Percentiles rank a stretch among this genome's conserved stretches.
Conservation (phyloP, 2,888 invertebrate genomes). For the Eristalis intricaria region DNA sequence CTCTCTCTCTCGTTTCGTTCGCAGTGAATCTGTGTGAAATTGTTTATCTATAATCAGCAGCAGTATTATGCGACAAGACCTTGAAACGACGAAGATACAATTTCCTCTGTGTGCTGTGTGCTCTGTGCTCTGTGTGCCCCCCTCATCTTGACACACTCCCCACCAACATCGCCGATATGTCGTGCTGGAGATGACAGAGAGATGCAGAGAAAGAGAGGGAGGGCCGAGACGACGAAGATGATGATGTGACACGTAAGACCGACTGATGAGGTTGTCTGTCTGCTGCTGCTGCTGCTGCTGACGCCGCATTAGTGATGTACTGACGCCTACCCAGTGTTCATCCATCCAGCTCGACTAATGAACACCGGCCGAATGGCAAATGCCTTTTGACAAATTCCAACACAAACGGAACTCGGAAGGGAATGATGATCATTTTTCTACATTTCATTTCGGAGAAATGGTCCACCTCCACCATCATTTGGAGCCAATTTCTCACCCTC, state of each 20-base stretch:
- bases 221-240: neutral
- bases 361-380: constrained; percentile 52
- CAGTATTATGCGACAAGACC: constrained; percentile 68
- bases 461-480: neutral
- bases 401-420: constrained; percentile 42
- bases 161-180: neutral
- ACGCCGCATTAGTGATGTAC: constrained; percentile 29
- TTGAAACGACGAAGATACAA: constrained; percentile 60
- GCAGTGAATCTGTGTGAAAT: constrained; percentile 39
- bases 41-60: constrained; percentile 58
- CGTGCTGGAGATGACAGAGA: constrained; percentile 11
- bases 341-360: constrained; percentile 48
- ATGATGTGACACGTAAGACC: constrained; percentile 33
- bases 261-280: constrained; percentile 8
- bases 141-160: constrained; percentile 28
- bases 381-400: constrained; percentile 64
- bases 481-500: constrained; percentile 1
- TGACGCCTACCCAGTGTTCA: neutral
- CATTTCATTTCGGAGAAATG: constrained; percentile 21
- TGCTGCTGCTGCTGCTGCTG: constrained; percentile 14
- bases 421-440: constrained; percentile 52
- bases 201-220: neutral
- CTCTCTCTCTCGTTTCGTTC: no score
- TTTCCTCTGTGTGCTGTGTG: constrained; percentile 48
- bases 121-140: constrained; percentile 17